Evolutionary conservation across 2,888 invertebrate species (phyloP).

Genomic region (Tachystola acroxantha): DNA sequence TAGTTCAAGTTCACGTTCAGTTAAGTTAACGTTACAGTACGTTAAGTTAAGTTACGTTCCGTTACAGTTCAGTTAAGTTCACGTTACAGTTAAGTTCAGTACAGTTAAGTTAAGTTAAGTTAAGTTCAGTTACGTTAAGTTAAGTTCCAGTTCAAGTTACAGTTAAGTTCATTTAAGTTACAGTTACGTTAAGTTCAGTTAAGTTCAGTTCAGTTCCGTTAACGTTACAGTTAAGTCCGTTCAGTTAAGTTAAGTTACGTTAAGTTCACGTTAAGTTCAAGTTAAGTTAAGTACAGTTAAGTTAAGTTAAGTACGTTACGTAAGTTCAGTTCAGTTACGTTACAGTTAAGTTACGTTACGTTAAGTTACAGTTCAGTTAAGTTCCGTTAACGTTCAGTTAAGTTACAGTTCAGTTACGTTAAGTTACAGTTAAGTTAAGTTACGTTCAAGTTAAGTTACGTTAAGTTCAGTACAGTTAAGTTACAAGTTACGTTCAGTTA

Average conservation of each 20-base stretch:
- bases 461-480: too few species aligned
- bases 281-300: constrained; percentile 22
- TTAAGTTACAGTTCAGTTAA: constrained; percentile 20
- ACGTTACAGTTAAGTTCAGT: background rate
- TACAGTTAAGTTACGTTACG: constrained; percentile 20
- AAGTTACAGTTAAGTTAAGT: constrained; percentile 20
- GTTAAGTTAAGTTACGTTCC: too few species aligned
- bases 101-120: constrained; percentile 22
- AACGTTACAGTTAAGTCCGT: too few species aligned
- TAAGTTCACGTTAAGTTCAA: constrained; percentile 3
- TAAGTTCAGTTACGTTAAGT: constrained; percentile 22
- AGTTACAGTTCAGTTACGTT: constrained; percentile 22
- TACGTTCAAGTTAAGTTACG: constrained; percentile 18
- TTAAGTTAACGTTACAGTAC: too few species aligned
- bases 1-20: too few species aligned
- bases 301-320: constrained; percentile 25
- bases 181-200: constrained; percentile 10
- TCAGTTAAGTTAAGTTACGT: too few species aligned
- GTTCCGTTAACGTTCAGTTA: constrained; percentile 23
- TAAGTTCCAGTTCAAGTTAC: constrained; percentile 21
- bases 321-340: constrained; percentile 24
- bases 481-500: constrained; percentile 1
- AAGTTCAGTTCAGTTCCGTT: too few species aligned
- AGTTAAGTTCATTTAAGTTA: constrained; percentile 17
- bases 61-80: too few species aligned